Conservation (phyloP, 1,140 invertebrate genomes). For the Drosophila jambulina region DNA sequence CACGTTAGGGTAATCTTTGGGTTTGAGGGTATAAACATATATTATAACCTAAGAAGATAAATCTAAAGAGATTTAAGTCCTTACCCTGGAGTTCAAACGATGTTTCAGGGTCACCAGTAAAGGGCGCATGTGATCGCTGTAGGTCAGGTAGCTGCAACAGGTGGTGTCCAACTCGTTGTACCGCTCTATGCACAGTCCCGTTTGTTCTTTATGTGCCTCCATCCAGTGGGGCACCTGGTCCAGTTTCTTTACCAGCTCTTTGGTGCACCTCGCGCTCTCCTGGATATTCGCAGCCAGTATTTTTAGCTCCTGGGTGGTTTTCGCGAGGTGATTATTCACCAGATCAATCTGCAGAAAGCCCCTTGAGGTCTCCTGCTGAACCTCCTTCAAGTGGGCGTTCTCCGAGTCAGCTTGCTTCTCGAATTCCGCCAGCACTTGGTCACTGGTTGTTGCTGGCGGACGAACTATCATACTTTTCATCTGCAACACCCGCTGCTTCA, state of each 20-base stretch:
- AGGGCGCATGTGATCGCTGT: constrained; percentile 3
- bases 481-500: constrained; percentile 27
- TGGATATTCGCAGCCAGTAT: neutral
- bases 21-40: neutral
- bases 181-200: constrained; percentile 27
- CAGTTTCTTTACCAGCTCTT: neutral
- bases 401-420: constrained; percentile 1
- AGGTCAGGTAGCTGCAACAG: neutral
- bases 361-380: constrained; percentile 9
- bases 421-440: neutral
- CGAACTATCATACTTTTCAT: constrained; percentile 7
- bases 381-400: neutral
- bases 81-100: neutral
- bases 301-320: neutral
- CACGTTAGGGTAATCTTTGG: neutral
- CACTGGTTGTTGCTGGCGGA: neutral
- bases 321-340: neutral
- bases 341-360: neutral
- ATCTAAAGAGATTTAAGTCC: neutral
- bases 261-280: neutral
- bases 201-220: neutral
- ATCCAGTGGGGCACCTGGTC: constrained; percentile 17
- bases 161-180: constrained; percentile 5
- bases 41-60: neutral
- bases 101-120: neutral